phyloP scores from a whole-genome alignment of 2,888 invertebrate species.

The Itoplectis maculator region DNA sequence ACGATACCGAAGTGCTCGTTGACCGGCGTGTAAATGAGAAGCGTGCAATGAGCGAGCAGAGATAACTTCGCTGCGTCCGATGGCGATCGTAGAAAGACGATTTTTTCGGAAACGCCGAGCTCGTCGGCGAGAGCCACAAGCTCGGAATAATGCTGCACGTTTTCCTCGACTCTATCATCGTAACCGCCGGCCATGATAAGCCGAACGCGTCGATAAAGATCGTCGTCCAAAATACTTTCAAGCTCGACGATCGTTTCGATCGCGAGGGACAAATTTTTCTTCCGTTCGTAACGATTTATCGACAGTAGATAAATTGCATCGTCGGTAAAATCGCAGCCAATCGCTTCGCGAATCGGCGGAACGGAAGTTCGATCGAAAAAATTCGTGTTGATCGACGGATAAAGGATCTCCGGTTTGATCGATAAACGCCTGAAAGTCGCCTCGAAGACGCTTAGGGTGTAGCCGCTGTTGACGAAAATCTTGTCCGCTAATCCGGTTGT shows the following conservation, averaged over 20 bases:
- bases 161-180: constrained; percentile 94
- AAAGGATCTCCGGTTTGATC: constrained; percentile 92
- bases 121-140: constrained; percentile 88
- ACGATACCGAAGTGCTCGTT: constrained; percentile 99
- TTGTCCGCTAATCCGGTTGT: constrained; percentile 95
- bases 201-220: constrained; percentile 89
- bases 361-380: constrained; percentile 87
- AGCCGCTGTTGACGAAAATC: constrained; percentile 97
- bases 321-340: constrained; percentile 83
- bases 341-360: constrained; percentile 84
- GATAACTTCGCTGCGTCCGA: constrained; percentile 93
- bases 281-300: constrained; percentile 98
- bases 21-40: constrained; percentile 97
- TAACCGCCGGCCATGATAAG: constrained; percentile 98
- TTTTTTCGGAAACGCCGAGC: constrained; percentile 89
- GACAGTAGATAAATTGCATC: constrained; percentile 91
- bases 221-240: constrained; percentile 85
- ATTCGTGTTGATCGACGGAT: constrained; percentile 96
- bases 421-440: constrained; percentile 92
- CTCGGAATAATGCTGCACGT: constrained; percentile 93
- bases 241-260: constrained; percentile 91
- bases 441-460: constrained; percentile 95
- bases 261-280: constrained; percentile 96
- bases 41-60: constrained; percentile 91
- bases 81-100: constrained; percentile 95